Evolutionary conservation across 1,140 invertebrate genomes (phyloP).

Genomic region (Listronotus bonariensis): DNA sequence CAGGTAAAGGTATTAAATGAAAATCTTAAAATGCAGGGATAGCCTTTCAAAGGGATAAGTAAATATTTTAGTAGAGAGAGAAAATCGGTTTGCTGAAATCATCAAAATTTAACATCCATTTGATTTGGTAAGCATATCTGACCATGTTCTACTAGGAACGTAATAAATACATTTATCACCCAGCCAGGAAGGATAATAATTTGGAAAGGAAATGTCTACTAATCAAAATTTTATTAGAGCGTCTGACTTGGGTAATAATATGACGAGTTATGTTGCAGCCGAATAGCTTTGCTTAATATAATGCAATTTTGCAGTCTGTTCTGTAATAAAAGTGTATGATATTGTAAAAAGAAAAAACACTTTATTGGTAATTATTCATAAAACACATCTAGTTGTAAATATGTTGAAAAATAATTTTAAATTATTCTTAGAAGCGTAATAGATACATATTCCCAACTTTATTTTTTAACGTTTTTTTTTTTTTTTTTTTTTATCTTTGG

Average conservation of each 20-base stretch:
- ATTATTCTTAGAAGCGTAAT: no score
- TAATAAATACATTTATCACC: conserved; percentile 35
- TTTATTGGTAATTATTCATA: no score
- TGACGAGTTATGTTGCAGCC: conserved; percentile 10
- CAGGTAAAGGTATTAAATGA: conserved; percentile 2
- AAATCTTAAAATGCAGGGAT: conserved; percentile 13
- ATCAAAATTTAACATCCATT: conserved; percentile 22
- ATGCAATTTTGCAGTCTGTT: no score
- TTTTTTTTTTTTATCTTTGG: no score
- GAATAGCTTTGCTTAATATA: neutral
- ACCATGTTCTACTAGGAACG: conserved; percentile 12
- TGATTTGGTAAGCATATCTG: conserved; percentile 23
- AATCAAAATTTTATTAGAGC: conserved; percentile 31
- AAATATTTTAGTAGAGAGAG: conserved; percentile 14
- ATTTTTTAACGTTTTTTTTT: no score
- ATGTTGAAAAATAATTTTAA: no score
- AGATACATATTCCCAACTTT: no score
- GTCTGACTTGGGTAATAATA: conserved; percentile 29
- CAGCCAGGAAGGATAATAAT: conserved; percentile 26
- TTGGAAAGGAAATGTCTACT: conserved; percentile 31
- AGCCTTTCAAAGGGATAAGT: conserved; percentile 11
- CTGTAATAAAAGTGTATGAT: no score
- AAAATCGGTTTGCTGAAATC: conserved; percentile 14
- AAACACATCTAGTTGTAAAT: no score
- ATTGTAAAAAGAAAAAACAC: no score